A percentile compares a stretch with the other conserved stretches of the same genome.
These are phyloP conservation scores for Nannoperca obscura DNA, from an alignment of 2,797 vertebrate genomes.

Conservation along the genomic window DNA sequence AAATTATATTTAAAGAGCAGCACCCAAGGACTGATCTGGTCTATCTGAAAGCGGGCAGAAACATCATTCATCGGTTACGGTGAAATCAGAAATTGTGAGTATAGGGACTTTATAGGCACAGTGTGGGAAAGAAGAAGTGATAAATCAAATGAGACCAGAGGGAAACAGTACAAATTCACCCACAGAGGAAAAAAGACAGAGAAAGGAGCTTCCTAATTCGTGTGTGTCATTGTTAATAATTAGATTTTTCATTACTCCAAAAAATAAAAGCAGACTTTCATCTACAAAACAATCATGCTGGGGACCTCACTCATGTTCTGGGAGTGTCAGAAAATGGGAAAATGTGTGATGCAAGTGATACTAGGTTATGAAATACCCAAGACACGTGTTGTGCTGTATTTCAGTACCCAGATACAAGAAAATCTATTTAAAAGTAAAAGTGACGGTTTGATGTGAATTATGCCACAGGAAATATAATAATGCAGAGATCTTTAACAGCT, in stretches of 20 bases:
- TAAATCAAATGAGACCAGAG: background rate
- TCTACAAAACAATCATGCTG: background rate
- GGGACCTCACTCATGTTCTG: background rate
- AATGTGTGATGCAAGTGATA: background rate
- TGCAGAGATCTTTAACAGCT: conserved; percentile 24
- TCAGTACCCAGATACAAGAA: background rate
- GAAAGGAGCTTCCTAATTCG: background rate
- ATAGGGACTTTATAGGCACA: background rate
- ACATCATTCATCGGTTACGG: background rate
- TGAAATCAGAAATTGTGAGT: background rate
- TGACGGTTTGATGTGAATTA: conserved; percentile 8
- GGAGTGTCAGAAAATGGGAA: background rate
- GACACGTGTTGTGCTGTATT: background rate
- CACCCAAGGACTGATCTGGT: background rate
- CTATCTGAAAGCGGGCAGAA: background rate
- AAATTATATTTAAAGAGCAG: background rate
- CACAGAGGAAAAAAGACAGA: too few relatives aligned
- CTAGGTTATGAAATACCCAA: background rate
- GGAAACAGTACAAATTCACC: background rate
- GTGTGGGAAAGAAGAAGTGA: background rate
- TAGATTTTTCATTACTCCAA: background rate
- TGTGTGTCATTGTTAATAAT: background rate
- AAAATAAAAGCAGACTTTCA: background rate
- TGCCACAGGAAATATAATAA: conserved; percentile 31
- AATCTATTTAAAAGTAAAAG: conserved; percentile 16